Evolutionary conservation across 1,140 invertebrate genomes (phyloP).

Genomic region (Leguminivora glycinivorella): DNA sequence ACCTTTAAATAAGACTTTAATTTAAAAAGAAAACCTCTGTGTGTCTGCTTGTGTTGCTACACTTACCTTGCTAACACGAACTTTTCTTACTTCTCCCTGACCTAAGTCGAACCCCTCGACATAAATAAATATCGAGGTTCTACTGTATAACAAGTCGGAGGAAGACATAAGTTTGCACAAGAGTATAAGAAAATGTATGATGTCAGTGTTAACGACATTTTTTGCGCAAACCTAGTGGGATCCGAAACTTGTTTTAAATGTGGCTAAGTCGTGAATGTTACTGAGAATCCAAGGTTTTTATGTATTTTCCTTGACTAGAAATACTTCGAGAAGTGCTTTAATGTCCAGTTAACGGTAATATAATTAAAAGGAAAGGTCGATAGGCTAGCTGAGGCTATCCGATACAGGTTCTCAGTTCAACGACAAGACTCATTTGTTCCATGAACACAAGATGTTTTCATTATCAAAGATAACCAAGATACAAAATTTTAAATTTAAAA

Average conservation of each 20-base stretch:
- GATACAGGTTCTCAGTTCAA: background rate
- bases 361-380: background rate
- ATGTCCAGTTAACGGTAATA: background rate
- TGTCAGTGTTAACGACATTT: constrained; percentile 11
- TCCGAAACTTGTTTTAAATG: constrained; percentile 8
- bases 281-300: constrained; percentile 2
- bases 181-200: constrained; percentile 13
- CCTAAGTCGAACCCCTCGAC: too few species aligned
- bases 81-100: too few species aligned
- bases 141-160: background rate
- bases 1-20: too few species aligned
- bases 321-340: background rate
- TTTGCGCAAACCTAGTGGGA: background rate
- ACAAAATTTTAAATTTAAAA: too few species aligned
- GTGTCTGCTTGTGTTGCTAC: too few species aligned
- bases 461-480: too few species aligned
- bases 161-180: background rate
- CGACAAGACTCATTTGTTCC: too few species aligned
- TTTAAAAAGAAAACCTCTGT: too few species aligned
- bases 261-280: background rate
- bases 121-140: too few species aligned
- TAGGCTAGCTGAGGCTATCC: background rate
- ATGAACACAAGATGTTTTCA: too few species aligned
- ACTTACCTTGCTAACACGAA: too few species aligned
- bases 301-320: constrained; percentile 6